Base-by-base conservation (phyloP, 2,888 invertebrate genomes). In the Sisyra nigra region DNA sequence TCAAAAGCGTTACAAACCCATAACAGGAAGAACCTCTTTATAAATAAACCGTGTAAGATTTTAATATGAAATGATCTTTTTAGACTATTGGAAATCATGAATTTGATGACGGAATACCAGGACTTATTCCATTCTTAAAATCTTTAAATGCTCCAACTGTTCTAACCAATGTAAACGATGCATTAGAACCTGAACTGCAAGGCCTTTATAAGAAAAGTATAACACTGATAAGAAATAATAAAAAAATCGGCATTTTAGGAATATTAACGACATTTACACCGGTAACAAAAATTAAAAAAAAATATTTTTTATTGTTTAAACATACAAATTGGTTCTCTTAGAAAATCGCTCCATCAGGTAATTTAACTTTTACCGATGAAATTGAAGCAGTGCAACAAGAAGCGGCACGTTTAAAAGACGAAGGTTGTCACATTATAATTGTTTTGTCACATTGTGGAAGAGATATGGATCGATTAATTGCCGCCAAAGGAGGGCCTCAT, bases 51-150 rank as follows among this genome's bases (percentile, higher is more conserved):
- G n/a, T n/a, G n/a, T n/a, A n/a, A n/a, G n/a, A n/a, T n/a, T n/a
- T n/a, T n/a, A n/a, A n/a, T n/a, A n/a, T n/a, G n/a, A n/a, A n/a
- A n/a, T n/a, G n/a, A n/a, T n/a, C n/a, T n/a, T n/a, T n/a, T n/a
- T 55, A 88, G 86, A 80, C 82, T 0, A 57, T 88, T 7, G 89
- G 88, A 1, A 88, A 88, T 58, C 88, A 91, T 53, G 89, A 89
- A 58, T 89, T 91, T 53, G 89, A 89, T 56, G 72, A 81, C 52
- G 76, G 73, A 2, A 64, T 87, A 2, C 72, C 62, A 7, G 86
- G 83, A 0, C 59, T 86, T 1, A 68, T 78, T 0, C 82, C 82
- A 0, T 87, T 84, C 57, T 55, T 89, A 33, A 58, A 74, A 51
- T 60, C 60, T 1, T 55, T 82, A 7, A 63, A 74, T 2, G 69